A percentile compares a stretch with the other conserved stretches of the same genome.
Evolutionary conservation across 1,140 invertebrate species (phyloP).

Genomic region (Orius insidiosus): DNA sequence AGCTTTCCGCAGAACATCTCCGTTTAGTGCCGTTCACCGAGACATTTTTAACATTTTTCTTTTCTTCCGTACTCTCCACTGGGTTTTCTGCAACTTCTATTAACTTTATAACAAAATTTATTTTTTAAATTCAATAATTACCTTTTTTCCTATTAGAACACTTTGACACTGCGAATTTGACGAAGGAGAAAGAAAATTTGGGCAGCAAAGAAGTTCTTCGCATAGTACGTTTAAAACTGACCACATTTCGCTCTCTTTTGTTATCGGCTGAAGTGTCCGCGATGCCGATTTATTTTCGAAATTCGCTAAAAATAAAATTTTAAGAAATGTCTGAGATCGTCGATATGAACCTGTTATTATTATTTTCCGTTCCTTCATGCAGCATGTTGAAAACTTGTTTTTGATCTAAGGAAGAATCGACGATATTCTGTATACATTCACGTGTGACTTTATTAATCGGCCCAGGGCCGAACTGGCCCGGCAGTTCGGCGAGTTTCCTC

Average conservation of each 20-base stretch:
- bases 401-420: constrained; percentile 40
- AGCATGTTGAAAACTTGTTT: constrained; percentile 39
- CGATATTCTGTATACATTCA: constrained; percentile 40
- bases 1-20: constrained; percentile 8
- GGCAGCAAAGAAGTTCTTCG: constrained; percentile 44
- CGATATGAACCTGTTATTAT: too few species aligned
- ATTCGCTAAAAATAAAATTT: constrained; percentile 24
- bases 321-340: too few species aligned
- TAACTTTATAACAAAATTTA: background rate
- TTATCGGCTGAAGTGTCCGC: constrained; percentile 35
- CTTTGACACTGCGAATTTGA: constrained; percentile 10
- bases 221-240: constrained; percentile 37
- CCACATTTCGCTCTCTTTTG: constrained; percentile 40
- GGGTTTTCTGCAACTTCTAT: constrained; percentile 1
- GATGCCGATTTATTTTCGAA: constrained; percentile 33
- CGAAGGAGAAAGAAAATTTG: constrained; percentile 30
- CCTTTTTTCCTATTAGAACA: constrained; percentile 15
- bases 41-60: background rate
- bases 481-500: constrained; percentile 35
- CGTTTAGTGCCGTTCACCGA: constrained; percentile 8
- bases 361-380: constrained; percentile 13
- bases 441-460: constrained; percentile 35
- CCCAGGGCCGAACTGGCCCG: constrained; percentile 40
- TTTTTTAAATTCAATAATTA: constrained; percentile 1
- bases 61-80: constrained; percentile 1